phyloP scores from a whole-genome alignment of 2,113 vertebrate species.

The Raja brachyura region DNA sequence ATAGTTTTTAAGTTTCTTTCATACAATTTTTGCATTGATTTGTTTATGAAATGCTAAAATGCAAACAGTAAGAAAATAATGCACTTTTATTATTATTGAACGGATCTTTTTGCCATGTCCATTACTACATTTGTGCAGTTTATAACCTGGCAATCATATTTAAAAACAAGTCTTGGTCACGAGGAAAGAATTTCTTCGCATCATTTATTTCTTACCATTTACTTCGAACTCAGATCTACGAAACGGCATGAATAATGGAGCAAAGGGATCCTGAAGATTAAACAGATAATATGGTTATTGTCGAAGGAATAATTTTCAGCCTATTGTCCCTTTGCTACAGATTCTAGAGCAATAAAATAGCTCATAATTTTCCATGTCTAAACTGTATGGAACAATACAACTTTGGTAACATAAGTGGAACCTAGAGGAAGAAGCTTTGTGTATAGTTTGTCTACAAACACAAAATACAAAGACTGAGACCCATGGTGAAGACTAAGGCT shows the following conservation, averaged over 20 bases:
- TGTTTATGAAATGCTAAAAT: neutral
- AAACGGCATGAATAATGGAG: neutral
- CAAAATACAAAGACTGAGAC: neutral
- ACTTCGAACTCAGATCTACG: too few relatives aligned
- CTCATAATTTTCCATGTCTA: neutral
- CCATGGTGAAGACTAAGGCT: neutral
- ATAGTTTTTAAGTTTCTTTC: neutral
- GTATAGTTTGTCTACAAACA: neutral
- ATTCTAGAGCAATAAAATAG: neutral
- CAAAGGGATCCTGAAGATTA: neutral
- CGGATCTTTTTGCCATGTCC: neutral
- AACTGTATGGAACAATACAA: neutral
- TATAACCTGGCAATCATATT: neutral
- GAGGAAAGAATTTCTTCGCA: neutral
- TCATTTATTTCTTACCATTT: constrained; percentile 26
- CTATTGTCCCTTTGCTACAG: neutral
- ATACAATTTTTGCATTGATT: neutral
- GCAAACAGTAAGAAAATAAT: neutral
- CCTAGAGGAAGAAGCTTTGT: neutral
- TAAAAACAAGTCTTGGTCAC: neutral
- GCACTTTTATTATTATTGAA: neutral
- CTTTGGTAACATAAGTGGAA: neutral
- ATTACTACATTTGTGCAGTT: neutral
- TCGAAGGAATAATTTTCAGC: neutral
- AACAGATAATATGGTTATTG: neutral